phyloP scores from a whole-genome alignment of 2,888 invertebrate genomes.

The Invenusta paracnida region DNA sequence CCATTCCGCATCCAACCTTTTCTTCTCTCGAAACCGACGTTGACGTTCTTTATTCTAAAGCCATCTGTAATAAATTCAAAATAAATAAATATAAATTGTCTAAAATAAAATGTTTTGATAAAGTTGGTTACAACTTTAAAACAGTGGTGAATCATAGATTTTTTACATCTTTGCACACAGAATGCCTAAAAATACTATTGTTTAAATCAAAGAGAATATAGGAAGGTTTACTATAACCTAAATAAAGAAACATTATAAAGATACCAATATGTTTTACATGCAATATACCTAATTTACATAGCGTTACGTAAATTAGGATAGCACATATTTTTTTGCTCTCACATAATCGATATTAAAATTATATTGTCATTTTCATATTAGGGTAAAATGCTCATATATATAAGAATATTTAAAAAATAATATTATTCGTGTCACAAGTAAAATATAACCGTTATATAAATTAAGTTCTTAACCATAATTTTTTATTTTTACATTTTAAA shows the following conservation, averaged over 20 bases:
- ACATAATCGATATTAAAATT: background rate
- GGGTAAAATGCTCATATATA: background rate
- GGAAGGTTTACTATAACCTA: too few relatives aligned
- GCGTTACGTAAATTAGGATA: background rate
- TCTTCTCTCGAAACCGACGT: background rate
- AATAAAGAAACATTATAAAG: too few relatives aligned
- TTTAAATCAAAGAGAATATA: too few relatives aligned
- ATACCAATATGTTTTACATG: too few relatives aligned
- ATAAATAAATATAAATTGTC: too few relatives aligned
- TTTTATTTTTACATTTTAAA: too few relatives aligned
- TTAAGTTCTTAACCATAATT: background rate
- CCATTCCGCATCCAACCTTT: background rate
- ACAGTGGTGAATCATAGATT: too few relatives aligned
- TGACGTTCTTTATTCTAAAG: background rate
- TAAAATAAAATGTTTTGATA: too few relatives aligned
- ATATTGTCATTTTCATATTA: background rate
- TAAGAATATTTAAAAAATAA: background rate
- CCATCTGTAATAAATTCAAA: background rate
- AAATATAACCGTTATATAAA: background rate
- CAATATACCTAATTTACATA: too few relatives aligned
- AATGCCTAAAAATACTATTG: too few relatives aligned
- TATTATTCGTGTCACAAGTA: background rate
- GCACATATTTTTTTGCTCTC: background rate
- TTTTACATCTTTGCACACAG: too few relatives aligned
- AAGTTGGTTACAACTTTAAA: too few relatives aligned